phyloP scores from a whole-genome alignment of 2,888 invertebrate species.

The Elmis aenea region DNA sequence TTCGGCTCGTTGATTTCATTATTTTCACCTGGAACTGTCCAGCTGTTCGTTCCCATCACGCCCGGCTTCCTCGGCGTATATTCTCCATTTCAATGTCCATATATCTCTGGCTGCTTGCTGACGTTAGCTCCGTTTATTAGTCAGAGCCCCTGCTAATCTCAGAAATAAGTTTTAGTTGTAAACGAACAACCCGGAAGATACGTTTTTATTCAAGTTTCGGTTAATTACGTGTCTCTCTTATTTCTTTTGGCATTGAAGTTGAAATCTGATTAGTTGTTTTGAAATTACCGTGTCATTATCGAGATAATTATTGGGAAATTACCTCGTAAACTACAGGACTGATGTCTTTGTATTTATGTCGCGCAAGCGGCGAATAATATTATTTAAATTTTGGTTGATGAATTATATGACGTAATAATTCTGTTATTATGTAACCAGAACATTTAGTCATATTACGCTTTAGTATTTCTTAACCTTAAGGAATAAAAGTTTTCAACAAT shows the following conservation, averaged over 20 bases:
- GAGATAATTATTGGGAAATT: slow-evolving; percentile 1
- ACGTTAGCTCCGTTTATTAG: slow-evolving; percentile 41
- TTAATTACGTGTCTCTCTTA: slow-evolving; percentile 1
- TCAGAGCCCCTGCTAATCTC: slow-evolving; percentile 31
- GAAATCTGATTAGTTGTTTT: slow-evolving; percentile 2
- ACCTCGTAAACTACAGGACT: no score
- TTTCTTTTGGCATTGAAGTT: slow-evolving; percentile 7
- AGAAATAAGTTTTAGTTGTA: slow-evolving; percentile 14
- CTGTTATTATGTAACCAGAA: no score
- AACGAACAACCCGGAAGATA: slow-evolving; percentile 5
- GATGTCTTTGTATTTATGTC: no score
- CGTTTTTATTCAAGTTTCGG: slow-evolving; percentile 4
- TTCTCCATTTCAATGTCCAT: slow-evolving; percentile 45
- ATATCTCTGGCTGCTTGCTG: slow-evolving; percentile 40
- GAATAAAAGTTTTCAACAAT: no score
- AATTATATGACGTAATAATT: no score
- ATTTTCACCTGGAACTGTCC: slow-evolving; percentile 47
- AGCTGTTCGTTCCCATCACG: slow-evolving; percentile 44
- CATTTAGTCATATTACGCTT: no score
- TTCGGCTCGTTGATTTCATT: slow-evolving; percentile 49
- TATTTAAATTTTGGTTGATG: no score
- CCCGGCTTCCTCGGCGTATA: slow-evolving; percentile 34
- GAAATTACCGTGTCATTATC: not conserved
- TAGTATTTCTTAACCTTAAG: no score
- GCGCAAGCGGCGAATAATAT: no score